Base-by-base conservation (phyloP, 2,113 vertebrate genomes). In the Caracal caracal region DNA sequence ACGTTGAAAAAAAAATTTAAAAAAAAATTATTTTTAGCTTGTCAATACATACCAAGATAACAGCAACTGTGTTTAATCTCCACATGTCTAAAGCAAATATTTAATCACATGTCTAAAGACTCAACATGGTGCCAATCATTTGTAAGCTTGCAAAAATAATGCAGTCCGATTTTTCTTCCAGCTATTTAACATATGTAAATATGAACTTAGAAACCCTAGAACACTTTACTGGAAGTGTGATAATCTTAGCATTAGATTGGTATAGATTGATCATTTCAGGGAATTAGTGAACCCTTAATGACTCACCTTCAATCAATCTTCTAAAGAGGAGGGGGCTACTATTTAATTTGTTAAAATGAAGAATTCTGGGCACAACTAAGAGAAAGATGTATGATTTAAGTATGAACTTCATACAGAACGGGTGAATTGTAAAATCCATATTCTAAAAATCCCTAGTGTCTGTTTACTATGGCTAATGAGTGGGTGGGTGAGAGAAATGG, bases 391-490 rank as follows among this genome's bases (percentile, higher is more conserved):
- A 35, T 78, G 8, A 63, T 53, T 66, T 93, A 75, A 73, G 5
- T 79, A 8, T 79, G 10, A 84, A 24, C 28, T 80, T 93, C 75
- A 30, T 33, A 71, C 22, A 40, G 16, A 30, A 16, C 73, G 10
- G 43, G 68, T 84, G 40, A 93, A 47, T 65, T 73, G 47, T 59
- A 33, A 96, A 80, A 87, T 78, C 19, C 33, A 53, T 43, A 65
- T 65, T 73, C 59, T 37, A 30, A 75, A 81, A 73, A 83, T 9
- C 22, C 5, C 53, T 33, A 94, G 26, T 75, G 51, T 47, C 17
- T 81, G 40, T 81, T 80, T 91, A 61, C 20, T 76, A 28, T 47
- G 28, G 63, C 73, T 91, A 91, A 96, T 66, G 70, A 93, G 86
- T 37, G 1, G 26, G 47, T 26, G 35, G 78, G 56, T 65, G 63